A percentile compares a stretch with the other conserved stretches of the same genome.
Conservation (phyloP, 1,140 invertebrate genomes). For the Aphis craccivora region DNA sequence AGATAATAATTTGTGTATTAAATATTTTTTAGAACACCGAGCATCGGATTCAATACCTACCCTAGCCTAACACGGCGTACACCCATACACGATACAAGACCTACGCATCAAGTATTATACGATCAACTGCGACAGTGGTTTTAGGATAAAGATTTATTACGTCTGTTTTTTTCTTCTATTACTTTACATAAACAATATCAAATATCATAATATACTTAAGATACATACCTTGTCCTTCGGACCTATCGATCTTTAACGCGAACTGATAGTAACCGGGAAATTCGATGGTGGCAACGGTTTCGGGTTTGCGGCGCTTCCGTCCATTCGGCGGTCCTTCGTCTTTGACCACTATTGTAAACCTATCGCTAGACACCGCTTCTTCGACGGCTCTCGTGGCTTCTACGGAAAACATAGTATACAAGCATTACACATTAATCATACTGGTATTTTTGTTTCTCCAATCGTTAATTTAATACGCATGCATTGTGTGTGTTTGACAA, state of each 20-base stretch:
- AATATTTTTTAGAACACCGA: background rate
- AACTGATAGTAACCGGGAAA: conserved; percentile 71
- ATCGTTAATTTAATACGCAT: background rate
- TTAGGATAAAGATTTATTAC: conserved; percentile 35
- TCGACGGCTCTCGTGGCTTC: conserved; percentile 69
- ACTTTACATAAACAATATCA: background rate
- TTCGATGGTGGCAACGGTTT: conserved; percentile 73
- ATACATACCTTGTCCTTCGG: conserved; percentile 69
- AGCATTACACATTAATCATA: background rate
- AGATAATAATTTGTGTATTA: background rate
- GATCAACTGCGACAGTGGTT: background rate
- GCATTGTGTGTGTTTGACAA: background rate
- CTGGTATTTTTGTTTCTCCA: background rate
- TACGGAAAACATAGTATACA: conserved; percentile 61
- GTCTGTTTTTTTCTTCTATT: background rate
- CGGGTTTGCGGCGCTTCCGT: conserved; percentile 67
- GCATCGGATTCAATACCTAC: background rate
- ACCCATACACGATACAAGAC: background rate
- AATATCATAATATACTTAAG: background rate
- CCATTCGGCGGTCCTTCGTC: conserved; percentile 68
- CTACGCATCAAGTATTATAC: background rate
- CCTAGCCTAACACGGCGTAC: background rate
- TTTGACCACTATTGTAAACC: conserved; percentile 71
- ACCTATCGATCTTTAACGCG: conserved; percentile 72
- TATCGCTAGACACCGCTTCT: conserved; percentile 68